A percentile compares a stretch with the other conserved stretches of the same genome.
These are phyloP conservation scores for Hylaeus anthracinus DNA, from an alignment of 1,140 invertebrate species.

Conservation along the genomic window DNA sequence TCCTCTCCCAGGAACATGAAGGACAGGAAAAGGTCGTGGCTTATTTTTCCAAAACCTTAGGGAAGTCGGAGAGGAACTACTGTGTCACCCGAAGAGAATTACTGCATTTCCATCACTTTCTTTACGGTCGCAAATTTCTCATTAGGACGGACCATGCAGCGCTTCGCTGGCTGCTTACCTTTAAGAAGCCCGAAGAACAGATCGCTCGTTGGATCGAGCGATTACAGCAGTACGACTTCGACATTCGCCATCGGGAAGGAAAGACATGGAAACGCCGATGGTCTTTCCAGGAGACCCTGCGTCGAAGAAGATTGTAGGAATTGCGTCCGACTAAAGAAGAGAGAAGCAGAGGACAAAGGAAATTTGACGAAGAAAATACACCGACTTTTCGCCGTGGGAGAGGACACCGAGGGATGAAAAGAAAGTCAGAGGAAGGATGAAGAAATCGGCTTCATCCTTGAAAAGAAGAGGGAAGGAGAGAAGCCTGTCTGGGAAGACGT, in stretches of 20 bases:
- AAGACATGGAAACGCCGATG: slow-evolving; percentile 8
- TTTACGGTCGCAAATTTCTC: background rate
- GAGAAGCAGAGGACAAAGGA: background rate
- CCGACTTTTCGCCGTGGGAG: background rate
- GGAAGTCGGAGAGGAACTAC: background rate
- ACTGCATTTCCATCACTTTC: background rate
- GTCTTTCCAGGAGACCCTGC: background rate
- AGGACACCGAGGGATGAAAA: background rate
- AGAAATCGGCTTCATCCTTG: background rate
- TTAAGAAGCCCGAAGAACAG: slow-evolving; percentile 10
- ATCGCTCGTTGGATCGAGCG: slow-evolving; percentile 1
- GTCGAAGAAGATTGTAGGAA: background rate
- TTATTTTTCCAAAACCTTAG: background rate
- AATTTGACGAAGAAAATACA: background rate
- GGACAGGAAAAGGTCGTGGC: too few species aligned
- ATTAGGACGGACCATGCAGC: background rate
- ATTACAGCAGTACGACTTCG: slow-evolving; percentile 21
- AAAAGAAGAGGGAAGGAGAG: background rate
- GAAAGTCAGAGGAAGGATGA: background rate
- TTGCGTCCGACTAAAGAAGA: background rate
- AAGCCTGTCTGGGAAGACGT: background rate
- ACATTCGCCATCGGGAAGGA: background rate
- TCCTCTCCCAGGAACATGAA: too few species aligned
- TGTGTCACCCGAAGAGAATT: background rate
- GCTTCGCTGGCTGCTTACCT: background rate